Base-by-base conservation (phyloP, 1,140 invertebrate species). In the Stenopsyche tienmushanensis region DNA sequence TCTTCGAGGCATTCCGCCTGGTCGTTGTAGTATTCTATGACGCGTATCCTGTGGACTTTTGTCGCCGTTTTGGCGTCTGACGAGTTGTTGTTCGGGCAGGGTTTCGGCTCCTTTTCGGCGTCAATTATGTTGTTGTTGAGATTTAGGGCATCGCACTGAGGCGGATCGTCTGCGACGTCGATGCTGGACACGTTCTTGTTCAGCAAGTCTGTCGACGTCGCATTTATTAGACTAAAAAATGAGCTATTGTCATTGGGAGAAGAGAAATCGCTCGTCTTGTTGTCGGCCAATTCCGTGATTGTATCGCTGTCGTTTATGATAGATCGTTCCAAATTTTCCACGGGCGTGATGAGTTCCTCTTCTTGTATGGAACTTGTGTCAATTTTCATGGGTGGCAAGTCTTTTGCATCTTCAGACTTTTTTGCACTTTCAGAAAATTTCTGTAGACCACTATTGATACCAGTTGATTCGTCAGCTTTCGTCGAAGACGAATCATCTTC, bases 21-120 rank as follows among this genome's bases (percentile, higher is more conserved):
- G 42, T 81, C 80, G 70, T 81, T 81, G 70, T 81, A 81, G 66
- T 81, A 81, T 72, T 81, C 80, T 23, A 81, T 72, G 65, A 70
- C 67, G 62, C 58, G 62, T 8, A 70, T 66, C 47, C 67, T 66
- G 24, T 70, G 67, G 2, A 70, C 60, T 66, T 66, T 70, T 24
- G 64, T 24, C 25, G 23, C 62, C 2, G 49, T 63, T 64, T 65
- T 57, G 3, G 7, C 15, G 20, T 55, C 50, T 1, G 60, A 23
- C 17, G 26, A 17, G 9, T 24, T 21, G 60, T 62, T 62, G 44
- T 60, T 49, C 1, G 44, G 45, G 20, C 47, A 53, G 23, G 41
- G 26, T 50, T 17, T 34, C 39, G 3, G 18, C 18, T 13, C 5
- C 17, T 24, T 59, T 21, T 34, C 45, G 17, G 5, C 23, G 20